Base-by-base conservation (phyloP, 2,888 invertebrate genomes). In the Pycnomerus fuliginosus region DNA sequence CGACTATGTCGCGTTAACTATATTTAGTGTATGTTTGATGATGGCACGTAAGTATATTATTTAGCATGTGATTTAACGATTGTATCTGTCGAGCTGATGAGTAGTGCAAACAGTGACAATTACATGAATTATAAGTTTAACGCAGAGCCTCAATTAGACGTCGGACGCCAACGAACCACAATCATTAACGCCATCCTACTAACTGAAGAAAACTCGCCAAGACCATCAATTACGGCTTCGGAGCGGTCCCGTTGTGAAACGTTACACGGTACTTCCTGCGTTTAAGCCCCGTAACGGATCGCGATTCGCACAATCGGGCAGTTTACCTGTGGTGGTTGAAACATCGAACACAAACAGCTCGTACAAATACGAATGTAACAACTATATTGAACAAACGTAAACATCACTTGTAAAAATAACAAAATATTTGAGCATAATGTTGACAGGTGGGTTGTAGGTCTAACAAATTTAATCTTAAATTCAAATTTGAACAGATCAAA, bases 401-500 rank as follows among this genome's bases (percentile, higher is more conserved):
- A 66, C 61, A 60, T 29, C 35, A 58, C 58, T 59, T 61, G 62
- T 63, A 65, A 67, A 70, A 69, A 69, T 65, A 68, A 68, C 65
- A 70, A n/a, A n/a, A 71, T 69, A 69, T 70, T 70, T 69, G 67
- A 64, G 64, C 61, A 56, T 58, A 58, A 58, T 69, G 70, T 69
- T 69, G 70, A 70, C 69, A 70, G 69, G 69, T 69, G 65, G 67
- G 68, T 66, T 62, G 66, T 68, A 65, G 67, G 66, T 69, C 68
- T 67, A 70, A 70, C 70, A 70, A 72, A 70, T 71, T 68, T 72
- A 72, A 72, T 72, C 72, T 72, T 71, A 70, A 71, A 71, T 71
- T 71, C 70, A 72, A 72, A 72, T 72, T 72, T 72, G 72, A 69
- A 70, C 70, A 71, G 72, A 71, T 72, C 71, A 70, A 71, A 71